These are phyloP conservation scores for Peromyscus melanophrys DNA, from an alignment of 2,797 vertebrate species.

Conservation along the genomic window DNA sequence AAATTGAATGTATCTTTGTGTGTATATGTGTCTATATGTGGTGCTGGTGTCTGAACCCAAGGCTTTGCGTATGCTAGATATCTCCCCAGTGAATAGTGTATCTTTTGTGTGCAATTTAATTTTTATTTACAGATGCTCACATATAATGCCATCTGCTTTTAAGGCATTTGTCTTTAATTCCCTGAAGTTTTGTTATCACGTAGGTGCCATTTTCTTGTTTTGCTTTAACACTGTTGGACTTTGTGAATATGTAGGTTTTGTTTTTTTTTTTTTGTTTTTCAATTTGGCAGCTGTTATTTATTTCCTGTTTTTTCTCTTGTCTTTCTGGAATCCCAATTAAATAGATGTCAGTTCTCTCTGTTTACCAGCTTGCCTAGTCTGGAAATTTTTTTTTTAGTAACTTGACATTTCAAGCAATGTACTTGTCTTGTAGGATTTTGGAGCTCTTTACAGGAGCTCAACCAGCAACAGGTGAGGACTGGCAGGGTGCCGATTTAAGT, in stretches of 20 bases:
- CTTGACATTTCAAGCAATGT: conserved; percentile 5
- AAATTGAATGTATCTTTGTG: background rate
- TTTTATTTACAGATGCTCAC: background rate
- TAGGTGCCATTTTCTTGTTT: background rate
- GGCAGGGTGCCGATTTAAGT: background rate
- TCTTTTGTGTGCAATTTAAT: background rate
- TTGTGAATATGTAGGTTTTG: background rate
- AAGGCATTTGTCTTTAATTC: conserved; percentile 18
- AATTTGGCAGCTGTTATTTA: background rate
- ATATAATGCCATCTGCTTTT: background rate
- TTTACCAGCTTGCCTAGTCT: background rate
- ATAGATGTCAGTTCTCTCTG: background rate
- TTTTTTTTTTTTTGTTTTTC: background rate
- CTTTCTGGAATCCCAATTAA: background rate
- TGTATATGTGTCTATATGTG: background rate
- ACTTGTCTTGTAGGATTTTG: background rate
- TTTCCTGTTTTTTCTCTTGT: background rate
- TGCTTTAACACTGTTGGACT: background rate
- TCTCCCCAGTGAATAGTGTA: background rate
- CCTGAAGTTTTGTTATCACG: background rate
- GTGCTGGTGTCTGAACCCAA: background rate
- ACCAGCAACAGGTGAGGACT: background rate
- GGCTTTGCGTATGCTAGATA: no score
- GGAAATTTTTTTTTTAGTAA: conserved; percentile 17
- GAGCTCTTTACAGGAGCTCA: background rate